Evolutionary conservation across 2,797 vertebrate species (phyloP), one percentile per base, ranked within the genome.

Genomic region (Gymnoscopelus braueri): DNA sequence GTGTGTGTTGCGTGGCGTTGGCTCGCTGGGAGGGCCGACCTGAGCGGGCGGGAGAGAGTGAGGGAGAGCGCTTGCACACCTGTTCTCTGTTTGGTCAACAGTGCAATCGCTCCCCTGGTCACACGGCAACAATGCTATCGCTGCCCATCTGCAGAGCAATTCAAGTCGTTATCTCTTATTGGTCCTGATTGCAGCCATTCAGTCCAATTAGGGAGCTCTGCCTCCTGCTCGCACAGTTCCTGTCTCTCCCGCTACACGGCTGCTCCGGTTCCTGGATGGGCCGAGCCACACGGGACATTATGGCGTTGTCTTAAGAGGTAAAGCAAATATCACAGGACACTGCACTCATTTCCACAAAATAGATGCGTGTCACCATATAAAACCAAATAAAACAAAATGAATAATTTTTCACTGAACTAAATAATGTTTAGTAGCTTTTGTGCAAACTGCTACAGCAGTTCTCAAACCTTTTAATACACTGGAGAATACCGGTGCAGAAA

Each of bases 1-100:
- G 14, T 70, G 79, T 79, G 65, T 70, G 79, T 71, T 11, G 48
- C 56, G 65, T 32, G 0, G 69, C 71, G 71, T 82, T 80, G 26
- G 26, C 39, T 44, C 39, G 55, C 80, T 73, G 63, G 77, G 71
- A 86, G 76, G 74, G 77, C 81, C 83, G 19, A 88, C 84, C 81
- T 90, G 72, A 86, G 74, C 60, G 24, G 49, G 39, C 39, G 9
- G 39, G 39, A 8, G 9, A 10, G 39, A 9, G 39, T 9, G 39
- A 9, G 39, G 10, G 32, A 69, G 71, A 74, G 77, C 78, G 84
- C 80, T 65, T 69, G 67, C 80, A 88, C 91, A 92, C 91, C 90
- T 92, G 90, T 84, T 87, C 84, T 88, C 71, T 88, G 89, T 91
- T 92, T 90, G 91, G 87, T 90, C 88, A 92, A 87, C 84, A 87